Evolutionary conservation across 2,797 vertebrate species (phyloP).

Genomic region (Peromyscus melanophrys): DNA sequence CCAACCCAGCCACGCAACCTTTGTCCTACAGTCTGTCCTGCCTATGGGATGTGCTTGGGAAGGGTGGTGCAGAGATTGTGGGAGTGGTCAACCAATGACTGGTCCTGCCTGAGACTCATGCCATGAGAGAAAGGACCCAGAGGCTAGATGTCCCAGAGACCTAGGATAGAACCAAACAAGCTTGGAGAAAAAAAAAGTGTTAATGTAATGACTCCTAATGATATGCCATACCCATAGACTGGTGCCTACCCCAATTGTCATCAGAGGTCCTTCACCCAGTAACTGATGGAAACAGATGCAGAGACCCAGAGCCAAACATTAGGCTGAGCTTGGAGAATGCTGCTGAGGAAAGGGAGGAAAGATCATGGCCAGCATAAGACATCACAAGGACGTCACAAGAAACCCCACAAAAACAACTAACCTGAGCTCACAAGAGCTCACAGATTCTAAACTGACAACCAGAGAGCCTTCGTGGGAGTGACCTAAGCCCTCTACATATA

Average conservation of each 20-base stretch:
- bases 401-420: not conserved
- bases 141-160: not conserved
- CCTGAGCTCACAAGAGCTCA: not conserved
- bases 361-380: not conserved
- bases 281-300: not conserved
- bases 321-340: not conserved
- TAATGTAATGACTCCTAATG: not conserved
- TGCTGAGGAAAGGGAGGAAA: not conserved
- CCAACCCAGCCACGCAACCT: not conserved
- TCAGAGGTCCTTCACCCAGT: not conserved
- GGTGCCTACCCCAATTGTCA: not conserved
- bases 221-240: not conserved
- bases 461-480: not conserved
- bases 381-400: not conserved
- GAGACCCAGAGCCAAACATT: not conserved
- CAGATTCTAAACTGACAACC: not conserved
- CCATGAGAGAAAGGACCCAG: not conserved
- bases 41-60: not conserved
- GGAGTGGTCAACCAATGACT: not conserved
- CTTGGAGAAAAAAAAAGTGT: not conserved
- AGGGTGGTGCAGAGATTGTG: not conserved
- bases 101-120: not conserved
- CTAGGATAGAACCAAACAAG: not conserved
- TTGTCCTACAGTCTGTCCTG: not conserved
- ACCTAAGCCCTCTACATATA: not conserved